These are phyloP conservation scores for Ardeotis arabs DNA, from an alignment of 2,113 vertebrate species.

Conservation along the genomic window DNA sequence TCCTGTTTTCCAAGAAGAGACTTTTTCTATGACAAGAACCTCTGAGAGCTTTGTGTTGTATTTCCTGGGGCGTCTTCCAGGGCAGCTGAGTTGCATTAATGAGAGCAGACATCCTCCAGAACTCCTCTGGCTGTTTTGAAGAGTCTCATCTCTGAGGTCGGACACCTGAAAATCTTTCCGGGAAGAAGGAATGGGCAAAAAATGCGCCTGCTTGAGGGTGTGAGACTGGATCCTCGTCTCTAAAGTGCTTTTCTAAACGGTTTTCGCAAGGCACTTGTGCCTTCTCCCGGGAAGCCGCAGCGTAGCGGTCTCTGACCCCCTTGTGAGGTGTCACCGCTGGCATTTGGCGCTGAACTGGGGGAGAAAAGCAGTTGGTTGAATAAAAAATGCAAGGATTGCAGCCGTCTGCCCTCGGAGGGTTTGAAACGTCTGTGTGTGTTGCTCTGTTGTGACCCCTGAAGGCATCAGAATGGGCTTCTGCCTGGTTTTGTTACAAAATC, in stretches of 20 bases:
- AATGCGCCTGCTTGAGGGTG: no score
- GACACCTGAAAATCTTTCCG: neutral
- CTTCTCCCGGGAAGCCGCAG: rapidly evolving
- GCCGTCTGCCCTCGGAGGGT: neutral
- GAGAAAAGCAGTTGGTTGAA: neutral
- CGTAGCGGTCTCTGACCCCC: rapidly evolving
- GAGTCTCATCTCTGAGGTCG: neutral
- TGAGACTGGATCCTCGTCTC: neutral
- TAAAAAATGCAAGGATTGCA: neutral
- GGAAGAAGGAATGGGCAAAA: neutral
- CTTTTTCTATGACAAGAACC: neutral
- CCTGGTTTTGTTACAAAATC: neutral
- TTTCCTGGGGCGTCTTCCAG: neutral
- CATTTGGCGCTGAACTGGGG: neutral
- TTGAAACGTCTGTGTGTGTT: neutral
- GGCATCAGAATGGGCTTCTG: neutral
- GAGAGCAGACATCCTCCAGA: neutral
- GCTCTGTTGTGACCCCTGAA: neutral
- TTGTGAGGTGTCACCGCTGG: neutral
- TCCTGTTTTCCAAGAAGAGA: neutral
- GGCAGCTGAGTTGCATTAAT: neutral
- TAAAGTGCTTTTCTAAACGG: neutral
- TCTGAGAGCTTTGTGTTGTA: neutral
- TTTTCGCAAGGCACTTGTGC: neutral
- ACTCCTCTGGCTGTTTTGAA: neutral